Evolutionary conservation across 2,113 vertebrate species (phyloP), one percentile per base, ranked within the genome.

Genomic region (Hippotragus niger): DNA sequence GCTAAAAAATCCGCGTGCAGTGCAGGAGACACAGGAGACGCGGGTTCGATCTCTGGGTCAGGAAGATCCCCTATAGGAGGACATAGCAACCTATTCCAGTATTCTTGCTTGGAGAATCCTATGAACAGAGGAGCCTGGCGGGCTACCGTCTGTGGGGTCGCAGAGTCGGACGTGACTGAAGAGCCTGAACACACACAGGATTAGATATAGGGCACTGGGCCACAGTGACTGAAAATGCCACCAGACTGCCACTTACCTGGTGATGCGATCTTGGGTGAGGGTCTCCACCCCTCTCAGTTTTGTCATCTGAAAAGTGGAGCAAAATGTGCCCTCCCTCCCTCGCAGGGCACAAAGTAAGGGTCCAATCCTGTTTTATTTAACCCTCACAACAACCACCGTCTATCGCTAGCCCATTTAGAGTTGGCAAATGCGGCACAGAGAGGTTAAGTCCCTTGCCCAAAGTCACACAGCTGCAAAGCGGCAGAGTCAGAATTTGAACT

Each of bases 381-480:
- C 67, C 50, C 57, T 82, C 15, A 17, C 45, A 74, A 36, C n/a
- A 91, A 40, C 60, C 74, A 29, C 19, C 17, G 21, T 64, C 53
- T 27, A 33, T 29, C 25, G 7, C 31, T 78, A 27, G 84, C 14
- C 36, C 53, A 40, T 47, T 94, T 62, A 36, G 88, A 33, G 76
- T 27, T 19, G 45, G 45, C 60, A 88, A 94, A 76, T 0, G 14
- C 92, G 15, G 14, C 62, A 64, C 62, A 84, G 89, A 88, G 88
- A 81, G 81, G 67, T 47, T 90, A 62, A 90, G 27, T 58, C 55
- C 11, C 52, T 87, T 58, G 8, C 29, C 21, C 45, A 50, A 74
- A 21, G n/a, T 50, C 92, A 85, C 71, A 82, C 40, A 91, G 88
- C 92, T 52, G 23, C 53, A 71, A 94, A 53, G 71, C 1, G 4